Conservation (phyloP, 2,113 vertebrate genomes). For the Gobius niger region DNA sequence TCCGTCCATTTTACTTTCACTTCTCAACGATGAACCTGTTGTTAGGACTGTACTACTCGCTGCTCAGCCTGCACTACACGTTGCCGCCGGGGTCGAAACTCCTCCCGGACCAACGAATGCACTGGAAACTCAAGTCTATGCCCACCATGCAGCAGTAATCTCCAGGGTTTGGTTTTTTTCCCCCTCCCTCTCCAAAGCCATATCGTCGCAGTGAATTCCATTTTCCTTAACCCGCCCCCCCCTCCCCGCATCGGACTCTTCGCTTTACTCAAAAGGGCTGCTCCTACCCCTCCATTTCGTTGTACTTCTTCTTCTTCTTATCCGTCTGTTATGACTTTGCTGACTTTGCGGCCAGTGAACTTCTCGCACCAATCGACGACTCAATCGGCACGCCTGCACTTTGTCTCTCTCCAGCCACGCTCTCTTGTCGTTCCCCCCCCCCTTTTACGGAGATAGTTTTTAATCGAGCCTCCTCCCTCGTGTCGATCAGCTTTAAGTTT, state of each 20-base stretch:
- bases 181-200: slow-evolving; percentile 47
- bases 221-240: background rate
- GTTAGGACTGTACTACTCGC: slow-evolving; percentile 19
- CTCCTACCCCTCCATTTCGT: slow-evolving; percentile 39
- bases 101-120: slow-evolving; percentile 35
- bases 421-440: slow-evolving; percentile 13
- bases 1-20: slow-evolving; percentile 24
- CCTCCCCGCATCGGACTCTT: slow-evolving; percentile 1
- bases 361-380: slow-evolving; percentile 39
- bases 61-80: slow-evolving; percentile 35
- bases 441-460: background rate
- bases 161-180: slow-evolving; percentile 5
- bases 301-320: slow-evolving; percentile 33
- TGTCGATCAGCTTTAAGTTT: slow-evolving; percentile 54
- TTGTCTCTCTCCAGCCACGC: slow-evolving; percentile 68
- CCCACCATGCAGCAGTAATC: background rate
- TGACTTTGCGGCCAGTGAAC: slow-evolving; percentile 21
- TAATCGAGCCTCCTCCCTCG: background rate
- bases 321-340: background rate
- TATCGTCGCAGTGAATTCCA: slow-evolving; percentile 41
- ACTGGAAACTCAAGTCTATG: slow-evolving; percentile 28
- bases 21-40: background rate
- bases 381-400: slow-evolving; percentile 77
- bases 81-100: slow-evolving; percentile 36
- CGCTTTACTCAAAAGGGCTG: slow-evolving; percentile 75